These are phyloP conservation scores for Cantharis nigra DNA, from an alignment of 2,888 invertebrate species.

Conservation along the genomic window DNA sequence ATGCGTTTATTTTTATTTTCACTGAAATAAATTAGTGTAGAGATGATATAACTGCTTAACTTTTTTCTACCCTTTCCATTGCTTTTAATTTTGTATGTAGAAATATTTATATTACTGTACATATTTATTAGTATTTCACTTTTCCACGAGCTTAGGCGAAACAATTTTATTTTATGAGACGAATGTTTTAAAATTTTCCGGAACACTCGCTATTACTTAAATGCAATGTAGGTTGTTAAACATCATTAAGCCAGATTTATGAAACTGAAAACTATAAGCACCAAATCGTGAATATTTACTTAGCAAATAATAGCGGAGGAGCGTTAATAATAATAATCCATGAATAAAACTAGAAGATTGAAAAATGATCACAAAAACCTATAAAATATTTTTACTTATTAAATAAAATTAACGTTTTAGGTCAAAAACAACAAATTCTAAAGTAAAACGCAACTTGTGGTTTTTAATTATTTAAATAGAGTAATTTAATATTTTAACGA, in stretches of 20 bases:
- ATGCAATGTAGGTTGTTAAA: constrained; percentile 9
- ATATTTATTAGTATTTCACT: not conserved
- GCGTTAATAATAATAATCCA: not conserved
- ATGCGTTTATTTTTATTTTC: not conserved
- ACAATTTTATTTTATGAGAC: constrained; percentile 8
- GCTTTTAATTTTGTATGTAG: not conserved
- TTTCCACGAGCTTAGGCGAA: not conserved
- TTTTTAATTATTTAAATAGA: not conserved
- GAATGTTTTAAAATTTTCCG: constrained; percentile 7
- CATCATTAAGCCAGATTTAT: constrained; percentile 14
- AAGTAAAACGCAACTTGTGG: not conserved
- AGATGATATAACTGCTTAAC: not conserved
- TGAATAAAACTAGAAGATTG: not conserved
- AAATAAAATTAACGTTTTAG: not conserved
- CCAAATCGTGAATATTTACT: not conserved
- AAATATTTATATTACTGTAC: not conserved
- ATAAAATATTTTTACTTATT: not conserved
- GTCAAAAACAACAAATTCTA: not conserved
- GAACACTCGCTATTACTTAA: constrained; percentile 4
- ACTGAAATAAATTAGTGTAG: not conserved
- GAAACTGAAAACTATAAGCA: constrained; percentile 1
- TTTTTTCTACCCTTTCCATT: not conserved
- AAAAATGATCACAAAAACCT: not conserved
- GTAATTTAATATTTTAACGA: not conserved
- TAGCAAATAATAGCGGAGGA: not conserved